These are phyloP conservation scores for Mastacembelus armatus DNA, from an alignment of 2,797 vertebrate species.

Conservation along the genomic window DNA sequence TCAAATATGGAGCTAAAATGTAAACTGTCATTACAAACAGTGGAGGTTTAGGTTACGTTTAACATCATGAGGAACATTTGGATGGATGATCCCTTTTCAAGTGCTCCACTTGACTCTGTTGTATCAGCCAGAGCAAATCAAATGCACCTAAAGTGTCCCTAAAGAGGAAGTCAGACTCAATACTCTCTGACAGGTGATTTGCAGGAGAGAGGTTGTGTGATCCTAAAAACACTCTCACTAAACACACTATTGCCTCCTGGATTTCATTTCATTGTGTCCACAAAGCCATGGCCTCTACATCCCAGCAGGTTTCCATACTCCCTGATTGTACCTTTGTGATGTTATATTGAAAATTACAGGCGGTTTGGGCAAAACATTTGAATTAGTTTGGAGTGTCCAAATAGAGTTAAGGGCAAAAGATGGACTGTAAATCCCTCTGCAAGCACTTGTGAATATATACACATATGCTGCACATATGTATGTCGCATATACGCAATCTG, in stretches of 20 bases:
- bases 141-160: slow-evolving; percentile 35
- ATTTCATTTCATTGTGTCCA: slow-evolving; percentile 36
- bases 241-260: slow-evolving; percentile 1
- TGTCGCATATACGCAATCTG: slow-evolving; percentile 25
- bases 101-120: slow-evolving; percentile 31
- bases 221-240: slow-evolving; percentile 14
- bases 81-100: slow-evolving; percentile 24
- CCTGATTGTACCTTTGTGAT: slow-evolving; percentile 43
- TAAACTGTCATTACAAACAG: slow-evolving; percentile 1
- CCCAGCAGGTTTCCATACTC: slow-evolving; percentile 27
- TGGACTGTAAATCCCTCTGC: neutral
- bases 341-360: slow-evolving; percentile 43
- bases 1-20: slow-evolving; percentile 7
- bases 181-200: slow-evolving; percentile 39
- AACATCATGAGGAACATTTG: slow-evolving; percentile 19
- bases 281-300: slow-evolving; percentile 37
- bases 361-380: slow-evolving; percentile 56
- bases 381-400: slow-evolving; percentile 32
- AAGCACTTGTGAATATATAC: neutral
- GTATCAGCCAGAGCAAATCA: slow-evolving; percentile 49
- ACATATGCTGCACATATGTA: neutral
- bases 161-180: slow-evolving; percentile 39
- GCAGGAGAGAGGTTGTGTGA: slow-evolving; percentile 20
- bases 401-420: slow-evolving; percentile 12
- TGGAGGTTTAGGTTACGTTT: slow-evolving; percentile 3